Evolutionary conservation across 2,797 vertebrate species (phyloP), one percentile per base, ranked within the genome.

Genomic region (Phrynocephalus forsythii): DNA sequence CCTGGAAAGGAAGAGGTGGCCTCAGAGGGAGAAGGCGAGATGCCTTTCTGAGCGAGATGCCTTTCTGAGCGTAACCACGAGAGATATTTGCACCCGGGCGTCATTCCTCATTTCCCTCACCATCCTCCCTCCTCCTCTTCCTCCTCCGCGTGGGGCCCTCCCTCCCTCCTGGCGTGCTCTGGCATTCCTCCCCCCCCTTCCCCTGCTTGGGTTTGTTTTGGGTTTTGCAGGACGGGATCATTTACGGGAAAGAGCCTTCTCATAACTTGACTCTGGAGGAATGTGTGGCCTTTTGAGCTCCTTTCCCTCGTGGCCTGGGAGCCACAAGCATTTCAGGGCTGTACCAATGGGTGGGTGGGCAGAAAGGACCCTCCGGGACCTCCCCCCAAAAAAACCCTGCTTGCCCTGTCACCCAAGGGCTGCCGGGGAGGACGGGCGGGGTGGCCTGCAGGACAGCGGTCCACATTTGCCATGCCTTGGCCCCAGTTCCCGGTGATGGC

Each of bases 121-220:
- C 6, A 67, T 24, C 24, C 38, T 72, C 33, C 24, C 6, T 38
- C 20, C 20, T 63, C 9, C 28, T 10, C 13, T 16, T 16, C 11
- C 18, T 16, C 60, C 52, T 56, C 52, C 60, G 33, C 2, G 2
- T 33, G 33, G 33, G 33, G 33, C 33, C 33, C 60, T 63, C 16
- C 60, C 18, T 63, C 60, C 18, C 18, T 63, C 11, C 52, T 11
- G 0, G 72, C 52, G 28, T 5, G 13, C 48, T 83, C 69, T 73
- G 24, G 33, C 33, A 73, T 83, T 28, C 63, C n/a, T 26, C 26
- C 30, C 33, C 33, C 33, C 33, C 33, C 33, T 24, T 5, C 38
- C 44, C 38, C 72, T 68, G 60, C 26, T 85, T 78, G 73, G 38
- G n/a, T 85, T 73, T 77, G 38, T 20, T 75, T 72, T 72, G 82